phyloP scores from a whole-genome alignment of 2,797 vertebrate species.

The Chrysolophus pictus region DNA sequence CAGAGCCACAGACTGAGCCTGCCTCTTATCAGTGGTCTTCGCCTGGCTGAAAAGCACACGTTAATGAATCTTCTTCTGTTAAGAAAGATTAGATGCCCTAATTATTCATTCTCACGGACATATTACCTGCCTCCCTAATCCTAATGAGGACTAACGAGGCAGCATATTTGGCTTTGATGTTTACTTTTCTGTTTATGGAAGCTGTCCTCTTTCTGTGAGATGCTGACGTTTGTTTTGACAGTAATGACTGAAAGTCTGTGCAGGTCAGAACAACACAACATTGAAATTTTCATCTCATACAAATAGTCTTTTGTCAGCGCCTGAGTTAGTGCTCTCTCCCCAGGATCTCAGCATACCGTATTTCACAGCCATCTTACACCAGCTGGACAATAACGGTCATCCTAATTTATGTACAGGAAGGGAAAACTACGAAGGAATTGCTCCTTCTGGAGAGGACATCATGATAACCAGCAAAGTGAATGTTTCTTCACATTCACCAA shows the following conservation, averaged over 20 bases:
- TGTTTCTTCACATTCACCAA: not conserved
- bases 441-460: not conserved
- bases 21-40: not conserved
- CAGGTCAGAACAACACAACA: not conserved
- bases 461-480: not conserved
- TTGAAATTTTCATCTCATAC: not conserved
- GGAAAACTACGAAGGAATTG: not conserved
- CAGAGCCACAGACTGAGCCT: not conserved
- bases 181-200: not conserved
- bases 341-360: not conserved
- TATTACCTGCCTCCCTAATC: not conserved
- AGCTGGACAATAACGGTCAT: not conserved
- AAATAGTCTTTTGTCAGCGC: not conserved
- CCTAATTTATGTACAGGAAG: not conserved
- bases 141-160: not conserved
- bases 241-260: not conserved
- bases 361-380: not conserved
- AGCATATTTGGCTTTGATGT: constrained; percentile 2
- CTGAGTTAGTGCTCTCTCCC: not conserved
- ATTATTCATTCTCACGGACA: not conserved
- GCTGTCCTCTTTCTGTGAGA: not conserved
- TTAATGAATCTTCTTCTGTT: not conserved
- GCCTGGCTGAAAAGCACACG: not conserved
- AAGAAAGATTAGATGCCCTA: not conserved
- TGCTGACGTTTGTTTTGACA: not conserved